Conservation (phyloP, 1,140 invertebrate species). For the Gerris buenoi region DNA sequence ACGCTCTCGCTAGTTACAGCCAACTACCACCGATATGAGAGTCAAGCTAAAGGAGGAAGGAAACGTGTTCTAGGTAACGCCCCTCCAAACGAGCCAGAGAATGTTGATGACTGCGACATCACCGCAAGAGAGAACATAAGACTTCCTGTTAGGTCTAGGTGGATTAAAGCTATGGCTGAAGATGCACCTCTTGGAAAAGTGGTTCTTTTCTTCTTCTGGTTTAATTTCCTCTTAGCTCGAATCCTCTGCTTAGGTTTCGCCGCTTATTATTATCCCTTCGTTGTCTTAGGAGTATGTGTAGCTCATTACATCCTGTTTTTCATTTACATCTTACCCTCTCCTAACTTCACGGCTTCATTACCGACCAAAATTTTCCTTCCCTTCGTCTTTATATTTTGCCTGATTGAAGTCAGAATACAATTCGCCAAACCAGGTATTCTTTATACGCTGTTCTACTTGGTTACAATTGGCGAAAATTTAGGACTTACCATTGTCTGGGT, state of each 20-base stretch:
- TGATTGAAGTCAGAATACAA: slow-evolving; percentile 17
- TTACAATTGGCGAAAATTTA: slow-evolving; percentile 13
- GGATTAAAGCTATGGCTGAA: slow-evolving; percentile 12
- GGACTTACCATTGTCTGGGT: slow-evolving; percentile 13
- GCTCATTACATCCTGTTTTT: slow-evolving; percentile 13
- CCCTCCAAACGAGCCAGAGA: neutral
- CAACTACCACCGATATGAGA: slow-evolving; percentile 17
- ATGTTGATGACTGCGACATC: neutral
- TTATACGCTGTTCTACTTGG: slow-evolving; percentile 10
- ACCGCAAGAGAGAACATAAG: neutral
- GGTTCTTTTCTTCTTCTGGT: slow-evolving; percentile 17
- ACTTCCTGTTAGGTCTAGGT: neutral
- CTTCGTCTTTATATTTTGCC: slow-evolving; percentile 11
- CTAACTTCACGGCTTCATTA: slow-evolving; percentile 2
- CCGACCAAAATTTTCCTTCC: slow-evolving; percentile 12
- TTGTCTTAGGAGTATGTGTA: slow-evolving; percentile 3
- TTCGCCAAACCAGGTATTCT: slow-evolving; percentile 14
- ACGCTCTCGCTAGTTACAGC: slow-evolving; percentile 8
- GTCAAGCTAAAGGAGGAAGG: slow-evolving; percentile 16
- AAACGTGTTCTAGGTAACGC: slow-evolving; percentile 5
- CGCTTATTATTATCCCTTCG: slow-evolving; percentile 7
- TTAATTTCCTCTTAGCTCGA: slow-evolving; percentile 14
- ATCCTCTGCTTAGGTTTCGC: slow-evolving; percentile 11
- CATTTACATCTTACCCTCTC: slow-evolving; percentile 13
- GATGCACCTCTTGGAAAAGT: slow-evolving; percentile 17